Conservation (phyloP, 1,140 invertebrate genomes). For the Caenorhabditis latens region DNA sequence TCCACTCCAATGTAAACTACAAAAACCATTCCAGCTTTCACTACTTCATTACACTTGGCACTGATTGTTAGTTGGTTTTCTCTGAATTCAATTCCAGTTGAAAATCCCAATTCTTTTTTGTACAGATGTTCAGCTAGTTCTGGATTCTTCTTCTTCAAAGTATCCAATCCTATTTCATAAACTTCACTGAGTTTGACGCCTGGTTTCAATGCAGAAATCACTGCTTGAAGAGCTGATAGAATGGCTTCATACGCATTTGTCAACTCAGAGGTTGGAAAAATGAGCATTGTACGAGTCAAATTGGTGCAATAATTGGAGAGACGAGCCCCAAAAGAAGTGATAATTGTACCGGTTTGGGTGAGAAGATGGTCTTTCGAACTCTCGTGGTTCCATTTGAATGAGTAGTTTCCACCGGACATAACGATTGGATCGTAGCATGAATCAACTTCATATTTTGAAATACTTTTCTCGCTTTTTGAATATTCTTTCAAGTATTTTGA, state of each 20-base stretch:
- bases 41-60: conserved; percentile 86
- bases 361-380: conserved; percentile 89
- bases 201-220: conserved; percentile 87
- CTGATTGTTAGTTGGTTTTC: conserved; percentile 92
- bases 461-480: conserved; percentile 91
- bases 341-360: conserved; percentile 94
- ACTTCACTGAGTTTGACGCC: conserved; percentile 89
- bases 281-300: conserved; percentile 93
- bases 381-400: conserved; percentile 92
- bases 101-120: conserved; percentile 91
- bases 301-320: conserved; percentile 94
- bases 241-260: conserved; percentile 92
- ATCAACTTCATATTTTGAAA: conserved; percentile 89
- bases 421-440: conserved; percentile 93
- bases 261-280: conserved; percentile 88
- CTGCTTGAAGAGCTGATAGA: conserved; percentile 89
- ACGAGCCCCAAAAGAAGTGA: conserved; percentile 91
- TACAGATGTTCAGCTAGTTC: conserved; percentile 90
- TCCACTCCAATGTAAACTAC: conserved; percentile 94
- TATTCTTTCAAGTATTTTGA: conserved; percentile 81
- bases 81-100: conserved; percentile 97
- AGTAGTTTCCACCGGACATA: conserved; percentile 96
- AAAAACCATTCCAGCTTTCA: conserved; percentile 93
- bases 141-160: conserved; percentile 90
- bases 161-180: conserved; percentile 87